Evolutionary conservation across 2,113 vertebrate genomes (phyloP).

Genomic region (Melanotaenia duboulayi): DNA sequence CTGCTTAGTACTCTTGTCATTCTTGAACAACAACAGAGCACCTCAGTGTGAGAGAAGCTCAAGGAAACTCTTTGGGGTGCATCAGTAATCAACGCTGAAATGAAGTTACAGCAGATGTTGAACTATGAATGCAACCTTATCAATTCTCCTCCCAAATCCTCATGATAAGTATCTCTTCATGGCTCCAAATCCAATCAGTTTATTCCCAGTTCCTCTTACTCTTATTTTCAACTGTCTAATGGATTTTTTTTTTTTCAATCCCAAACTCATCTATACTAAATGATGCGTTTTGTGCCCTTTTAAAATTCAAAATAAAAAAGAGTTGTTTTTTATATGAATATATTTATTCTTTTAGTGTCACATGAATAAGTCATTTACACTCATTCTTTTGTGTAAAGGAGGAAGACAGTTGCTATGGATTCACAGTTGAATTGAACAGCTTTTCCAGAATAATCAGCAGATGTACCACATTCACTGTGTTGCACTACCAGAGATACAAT

Average conservation of each 20-base stretch:
- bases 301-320: not conserved
- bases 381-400: not conserved
- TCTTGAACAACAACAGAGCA: constrained; percentile 19
- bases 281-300: not conserved
- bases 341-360: not conserved
- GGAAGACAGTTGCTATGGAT: not conserved
- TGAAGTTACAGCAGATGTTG: constrained; percentile 49
- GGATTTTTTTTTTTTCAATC: not conserved
- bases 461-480: not conserved
- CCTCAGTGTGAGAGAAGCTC: constrained; percentile 26
- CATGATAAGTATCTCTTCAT: constrained; percentile 4
- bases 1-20: not conserved
- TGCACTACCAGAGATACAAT: constrained; percentile 24
- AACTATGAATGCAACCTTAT: constrained; percentile 32
- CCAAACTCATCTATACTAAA: not conserved
- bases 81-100: constrained; percentile 48
- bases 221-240: not conserved
- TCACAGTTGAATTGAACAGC: not conserved
- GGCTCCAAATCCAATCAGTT: not conserved
- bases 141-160: constrained; percentile 4
- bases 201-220: not conserved
- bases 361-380: not conserved
- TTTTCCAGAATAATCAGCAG: constrained; percentile 27
- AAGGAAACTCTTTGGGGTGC: constrained; percentile 21
- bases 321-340: not conserved